These are phyloP conservation scores for Temnothorax rugatulus DNA, from an alignment of 2,888 invertebrate genomes.

Conservation along the genomic window DNA sequence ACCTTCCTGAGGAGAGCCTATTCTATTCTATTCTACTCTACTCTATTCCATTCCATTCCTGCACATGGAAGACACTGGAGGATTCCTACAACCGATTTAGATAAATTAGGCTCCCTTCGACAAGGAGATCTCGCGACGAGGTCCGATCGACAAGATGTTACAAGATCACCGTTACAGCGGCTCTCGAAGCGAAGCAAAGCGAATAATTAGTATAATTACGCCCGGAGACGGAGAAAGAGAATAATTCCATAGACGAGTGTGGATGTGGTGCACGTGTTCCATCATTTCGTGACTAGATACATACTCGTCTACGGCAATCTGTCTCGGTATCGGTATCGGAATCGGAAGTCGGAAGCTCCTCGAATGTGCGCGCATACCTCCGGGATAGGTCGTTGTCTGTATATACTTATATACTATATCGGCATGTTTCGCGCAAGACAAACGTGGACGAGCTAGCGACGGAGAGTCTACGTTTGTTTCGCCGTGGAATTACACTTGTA, in stretches of 20 bases:
- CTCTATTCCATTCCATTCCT: too few species aligned
- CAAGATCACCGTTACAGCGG: too few species aligned
- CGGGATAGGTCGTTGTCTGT: not conserved
- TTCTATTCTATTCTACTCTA: not conserved
- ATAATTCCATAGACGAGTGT: constrained; percentile 93
- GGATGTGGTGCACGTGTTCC: constrained; percentile 91
- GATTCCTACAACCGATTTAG: not conserved
- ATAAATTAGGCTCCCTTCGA: not conserved
- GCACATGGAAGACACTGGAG: not conserved
- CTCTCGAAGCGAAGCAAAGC: not conserved
- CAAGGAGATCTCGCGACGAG: not conserved
- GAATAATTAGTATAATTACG: not conserved
- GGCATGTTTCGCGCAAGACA: not conserved
- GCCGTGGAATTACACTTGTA: not conserved
- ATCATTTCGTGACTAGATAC: constrained; percentile 93
- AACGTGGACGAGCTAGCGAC: not conserved
- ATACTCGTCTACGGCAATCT: constrained; percentile 93
- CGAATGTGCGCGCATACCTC: not conserved
- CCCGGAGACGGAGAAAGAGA: constrained; percentile 82
- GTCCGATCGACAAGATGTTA: not conserved
- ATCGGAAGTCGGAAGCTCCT: constrained; percentile 2
- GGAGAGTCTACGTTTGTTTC: not conserved
- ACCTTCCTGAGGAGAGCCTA: not conserved
- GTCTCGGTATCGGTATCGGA: constrained; percentile 50
- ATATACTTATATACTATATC: not conserved